A percentile compares a stretch with the other conserved stretches of the same genome.
These are phyloP conservation scores for Zonotrichia leucophrys DNA, from an alignment of 2,113 vertebrate genomes.

Conservation along the genomic window DNA sequence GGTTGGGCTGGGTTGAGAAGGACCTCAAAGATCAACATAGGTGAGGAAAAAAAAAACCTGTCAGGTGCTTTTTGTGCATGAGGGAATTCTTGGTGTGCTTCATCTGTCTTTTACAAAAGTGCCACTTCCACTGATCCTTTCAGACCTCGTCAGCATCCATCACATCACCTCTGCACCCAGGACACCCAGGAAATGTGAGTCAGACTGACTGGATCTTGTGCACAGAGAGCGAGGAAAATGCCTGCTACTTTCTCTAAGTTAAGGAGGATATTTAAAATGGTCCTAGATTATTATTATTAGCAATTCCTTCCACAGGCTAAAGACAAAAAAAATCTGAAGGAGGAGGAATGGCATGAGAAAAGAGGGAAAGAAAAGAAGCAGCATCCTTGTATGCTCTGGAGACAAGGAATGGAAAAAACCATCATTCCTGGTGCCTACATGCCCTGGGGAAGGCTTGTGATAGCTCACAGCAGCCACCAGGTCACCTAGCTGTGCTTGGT, in stretches of 20 bases:
- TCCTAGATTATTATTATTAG: background rate
- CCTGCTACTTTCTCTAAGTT: background rate
- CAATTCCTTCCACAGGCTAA: background rate
- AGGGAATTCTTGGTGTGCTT: background rate
- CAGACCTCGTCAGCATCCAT: background rate
- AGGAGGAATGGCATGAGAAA: background rate
- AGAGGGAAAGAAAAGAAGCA: background rate
- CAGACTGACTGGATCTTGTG: background rate
- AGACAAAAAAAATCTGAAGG: background rate
- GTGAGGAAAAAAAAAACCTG: background rate
- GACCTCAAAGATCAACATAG: background rate
- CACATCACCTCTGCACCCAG: background rate
- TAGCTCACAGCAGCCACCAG: background rate
- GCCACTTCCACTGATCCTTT: background rate
- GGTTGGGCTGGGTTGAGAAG: background rate
- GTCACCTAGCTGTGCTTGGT: background rate
- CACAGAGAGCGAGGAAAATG: background rate
- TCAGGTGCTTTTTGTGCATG: background rate
- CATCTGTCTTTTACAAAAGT: background rate
- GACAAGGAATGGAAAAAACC: background rate
- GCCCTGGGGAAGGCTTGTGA: background rate
- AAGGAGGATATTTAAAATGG: background rate
- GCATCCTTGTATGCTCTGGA: background rate
- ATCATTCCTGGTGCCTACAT: background rate
- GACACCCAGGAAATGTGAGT: background rate